Conservation (phyloP, 2,113 vertebrate species). For the Burhinus oedicnemus region DNA sequence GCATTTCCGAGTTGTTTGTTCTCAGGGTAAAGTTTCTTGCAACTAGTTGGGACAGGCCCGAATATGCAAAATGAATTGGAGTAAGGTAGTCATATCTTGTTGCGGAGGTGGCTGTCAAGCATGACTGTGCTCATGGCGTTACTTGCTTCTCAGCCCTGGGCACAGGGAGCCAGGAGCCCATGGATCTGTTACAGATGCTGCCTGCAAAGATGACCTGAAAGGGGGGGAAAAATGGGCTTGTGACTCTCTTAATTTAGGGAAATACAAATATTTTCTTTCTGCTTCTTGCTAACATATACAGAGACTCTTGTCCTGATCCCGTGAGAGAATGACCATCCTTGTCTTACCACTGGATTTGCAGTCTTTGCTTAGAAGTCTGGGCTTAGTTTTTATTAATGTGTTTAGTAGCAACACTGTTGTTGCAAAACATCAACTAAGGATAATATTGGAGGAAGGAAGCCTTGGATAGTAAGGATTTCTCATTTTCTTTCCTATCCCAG, state of each 20-base stretch:
- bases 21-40: neutral
- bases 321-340: neutral
- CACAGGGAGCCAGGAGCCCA: neutral
- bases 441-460: neutral
- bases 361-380: neutral
- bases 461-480: neutral
- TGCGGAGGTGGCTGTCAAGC: neutral
- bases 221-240: neutral
- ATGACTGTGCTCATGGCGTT: neutral
- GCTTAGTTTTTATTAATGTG: neutral
- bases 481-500: neutral
- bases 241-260: neutral
- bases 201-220: neutral
- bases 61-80: neutral
- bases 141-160: neutral
- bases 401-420: neutral
- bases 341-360: neutral
- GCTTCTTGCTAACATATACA: neutral
- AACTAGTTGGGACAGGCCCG: neutral
- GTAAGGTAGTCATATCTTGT: neutral
- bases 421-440: neutral
- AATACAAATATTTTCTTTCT: neutral
- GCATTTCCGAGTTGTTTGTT: slow-evolving; percentile 8
- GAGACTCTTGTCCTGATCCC: neutral
- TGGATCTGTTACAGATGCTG: neutral